Conservation (phyloP, 2,888 invertebrate genomes). For the Tyria jacobaeae region DNA sequence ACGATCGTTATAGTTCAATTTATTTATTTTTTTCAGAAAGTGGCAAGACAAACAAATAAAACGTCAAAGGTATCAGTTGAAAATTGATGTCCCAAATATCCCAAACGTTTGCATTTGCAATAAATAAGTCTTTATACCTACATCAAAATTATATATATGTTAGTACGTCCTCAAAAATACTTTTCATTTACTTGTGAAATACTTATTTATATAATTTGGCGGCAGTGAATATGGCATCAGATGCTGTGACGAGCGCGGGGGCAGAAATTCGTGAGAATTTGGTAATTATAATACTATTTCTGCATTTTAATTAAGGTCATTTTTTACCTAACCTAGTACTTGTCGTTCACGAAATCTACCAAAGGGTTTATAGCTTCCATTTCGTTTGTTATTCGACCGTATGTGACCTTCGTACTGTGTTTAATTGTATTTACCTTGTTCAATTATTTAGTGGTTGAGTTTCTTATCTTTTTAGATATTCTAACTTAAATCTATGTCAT, state of each 20-base stretch:
- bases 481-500: background rate
- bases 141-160: background rate
- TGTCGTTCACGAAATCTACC: background rate
- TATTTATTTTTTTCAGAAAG: background rate
- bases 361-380: conserved; percentile 1
- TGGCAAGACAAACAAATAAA: conserved; percentile 2
- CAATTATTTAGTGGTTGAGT: conserved; percentile 14
- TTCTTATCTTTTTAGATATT: background rate
- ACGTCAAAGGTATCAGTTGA: conserved; percentile 1
- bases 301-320: conserved; percentile 17
- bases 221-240: conserved; percentile 68
- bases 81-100: conserved; percentile 15
- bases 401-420: conserved; percentile 61
- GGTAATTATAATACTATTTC: conserved; percentile 57
- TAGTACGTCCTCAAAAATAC: conserved; percentile 15
- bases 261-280: conserved; percentile 79
- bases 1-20: background rate
- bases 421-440: conserved; percentile 31
- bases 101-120: background rate
- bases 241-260: conserved; percentile 63
- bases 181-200: conserved; percentile 13
- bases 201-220: conserved; percentile 14
- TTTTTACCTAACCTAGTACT: conserved; percentile 16
- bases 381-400: conserved; percentile 23
- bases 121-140: background rate